Evolutionary conservation across 2,888 invertebrate genomes (phyloP).

Genomic region (Diachrysia chrysitis): DNA sequence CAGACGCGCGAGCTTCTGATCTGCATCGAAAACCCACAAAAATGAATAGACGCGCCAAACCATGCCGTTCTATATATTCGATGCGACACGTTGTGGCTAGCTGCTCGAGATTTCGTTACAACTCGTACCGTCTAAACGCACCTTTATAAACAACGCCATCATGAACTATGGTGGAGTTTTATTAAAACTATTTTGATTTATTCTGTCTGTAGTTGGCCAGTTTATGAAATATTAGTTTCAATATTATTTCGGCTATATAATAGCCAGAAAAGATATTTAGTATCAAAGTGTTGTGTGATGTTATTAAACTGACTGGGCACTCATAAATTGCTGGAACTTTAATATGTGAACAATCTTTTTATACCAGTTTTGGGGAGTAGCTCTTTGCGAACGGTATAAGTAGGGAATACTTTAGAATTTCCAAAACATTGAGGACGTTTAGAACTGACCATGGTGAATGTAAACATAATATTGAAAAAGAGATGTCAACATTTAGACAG

Average conservation of each 20-base stretch:
- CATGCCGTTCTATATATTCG: neutral
- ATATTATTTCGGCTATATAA: constrained; percentile 57
- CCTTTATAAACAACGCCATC: constrained; percentile 24
- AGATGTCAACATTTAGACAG: no score
- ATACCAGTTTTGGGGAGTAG: neutral
- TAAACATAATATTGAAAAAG: no score
- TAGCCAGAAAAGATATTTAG: constrained; percentile 26
- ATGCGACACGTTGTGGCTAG: neutral
- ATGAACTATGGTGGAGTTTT: constrained; percentile 58
- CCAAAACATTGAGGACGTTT: no score
- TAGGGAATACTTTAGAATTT: neutral
- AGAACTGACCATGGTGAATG: no score
- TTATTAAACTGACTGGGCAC: constrained; percentile 41
- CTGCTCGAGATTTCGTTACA: neutral
- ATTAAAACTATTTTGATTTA: constrained; percentile 67
- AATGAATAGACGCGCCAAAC: neutral
- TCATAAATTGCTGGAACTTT: constrained; percentile 28
- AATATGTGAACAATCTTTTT: no score
- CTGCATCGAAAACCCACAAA: neutral
- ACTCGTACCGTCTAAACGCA: neutral
- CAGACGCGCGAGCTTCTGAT: neutral
- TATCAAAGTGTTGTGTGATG: constrained; percentile 26
- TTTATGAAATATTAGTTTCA: constrained; percentile 61
- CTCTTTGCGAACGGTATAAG: neutral
- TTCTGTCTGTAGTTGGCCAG: constrained; percentile 48